Evolutionary conservation across 2,797 vertebrate species (phyloP).

Genomic region (Phaenicophaeus curvirostris): DNA sequence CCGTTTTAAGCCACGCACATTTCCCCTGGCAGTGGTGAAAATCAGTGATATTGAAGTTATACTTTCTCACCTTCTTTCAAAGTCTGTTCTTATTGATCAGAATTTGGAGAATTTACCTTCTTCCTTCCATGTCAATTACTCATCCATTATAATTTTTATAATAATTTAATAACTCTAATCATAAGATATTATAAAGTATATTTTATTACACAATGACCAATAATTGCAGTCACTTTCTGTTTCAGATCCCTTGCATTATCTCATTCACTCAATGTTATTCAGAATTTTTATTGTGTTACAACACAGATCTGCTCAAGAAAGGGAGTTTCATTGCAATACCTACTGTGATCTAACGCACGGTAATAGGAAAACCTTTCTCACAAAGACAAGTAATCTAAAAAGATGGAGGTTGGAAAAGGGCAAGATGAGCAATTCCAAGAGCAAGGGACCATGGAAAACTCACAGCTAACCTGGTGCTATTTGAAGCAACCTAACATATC

Average conservation of each 20-base stretch:
- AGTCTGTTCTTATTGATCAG: neutral
- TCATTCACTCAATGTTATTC: neutral
- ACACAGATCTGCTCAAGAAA: neutral
- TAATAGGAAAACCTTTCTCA: neutral
- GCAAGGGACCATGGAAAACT: neutral
- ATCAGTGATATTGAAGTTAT: neutral
- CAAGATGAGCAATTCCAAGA: neutral
- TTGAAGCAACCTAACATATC: neutral
- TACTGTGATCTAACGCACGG: neutral
- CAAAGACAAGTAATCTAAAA: neutral
- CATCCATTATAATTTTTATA: neutral
- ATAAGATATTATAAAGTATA: neutral
- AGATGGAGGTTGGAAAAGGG: neutral
- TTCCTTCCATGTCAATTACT: neutral
- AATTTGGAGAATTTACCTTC: neutral
- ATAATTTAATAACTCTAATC: neutral
- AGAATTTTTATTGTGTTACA: fast-evolving
- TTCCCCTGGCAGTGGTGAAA: neutral
- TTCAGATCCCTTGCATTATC: neutral
- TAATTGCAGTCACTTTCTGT: neutral
- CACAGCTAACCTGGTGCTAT: neutral
- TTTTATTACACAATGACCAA: neutral
- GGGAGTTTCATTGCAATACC: neutral
- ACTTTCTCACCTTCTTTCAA: neutral
- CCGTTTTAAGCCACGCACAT: neutral